Evolutionary conservation across 2,888 invertebrate genomes (phyloP), one percentile per base, ranked within the genome.

Genomic region (Orchesella flavescens): DNA sequence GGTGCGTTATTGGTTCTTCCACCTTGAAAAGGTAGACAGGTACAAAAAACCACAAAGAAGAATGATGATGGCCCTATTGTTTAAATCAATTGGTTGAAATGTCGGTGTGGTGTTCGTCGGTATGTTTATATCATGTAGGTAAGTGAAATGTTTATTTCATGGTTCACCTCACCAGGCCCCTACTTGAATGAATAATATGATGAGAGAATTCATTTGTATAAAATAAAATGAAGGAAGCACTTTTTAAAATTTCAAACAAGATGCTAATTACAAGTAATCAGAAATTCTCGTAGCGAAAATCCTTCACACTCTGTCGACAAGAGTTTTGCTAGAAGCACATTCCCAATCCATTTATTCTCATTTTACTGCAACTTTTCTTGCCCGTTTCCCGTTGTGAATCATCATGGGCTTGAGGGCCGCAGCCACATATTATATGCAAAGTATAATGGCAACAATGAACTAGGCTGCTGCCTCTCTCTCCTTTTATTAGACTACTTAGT

Each of bases 191-290:
- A 65, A 34, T 57, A 65, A 53, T 57, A 46, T 59, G 82, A 81
- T 81, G 75, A 81, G 81, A 15, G 69, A 24, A 63, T 82, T 57
- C 34, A 19, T 55, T 24, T 34, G 10, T 23, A 63, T 13, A 10
- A 10, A 59, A 59, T n/a, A 66, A 23, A 59, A 59, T 15, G 21
- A 21, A 59, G 59, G 17, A 59, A 34, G 13, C 10, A 68, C 34
- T 49, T 21, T 21, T 49, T 46, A 72, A 76, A 76, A 76, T 72
- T 24, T 76, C 21, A 61, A 82, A 82, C 66, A 82, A 82, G 82
- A 82, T 76, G 71, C 82, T 76, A 82, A 82, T 82, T 82, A 82
- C 76, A 65, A 76, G 71, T 61, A 82, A 69, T 81, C 74, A 75
- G 75, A 75, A 63, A 75, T 65, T 34, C 34, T 59, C 66, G 55